Percentiles rank a stretch among this genome's conserved stretches.
Evolutionary conservation across 2,797 vertebrate genomes (phyloP).

Genomic region (Ptychobarbus kaznakovi): DNA sequence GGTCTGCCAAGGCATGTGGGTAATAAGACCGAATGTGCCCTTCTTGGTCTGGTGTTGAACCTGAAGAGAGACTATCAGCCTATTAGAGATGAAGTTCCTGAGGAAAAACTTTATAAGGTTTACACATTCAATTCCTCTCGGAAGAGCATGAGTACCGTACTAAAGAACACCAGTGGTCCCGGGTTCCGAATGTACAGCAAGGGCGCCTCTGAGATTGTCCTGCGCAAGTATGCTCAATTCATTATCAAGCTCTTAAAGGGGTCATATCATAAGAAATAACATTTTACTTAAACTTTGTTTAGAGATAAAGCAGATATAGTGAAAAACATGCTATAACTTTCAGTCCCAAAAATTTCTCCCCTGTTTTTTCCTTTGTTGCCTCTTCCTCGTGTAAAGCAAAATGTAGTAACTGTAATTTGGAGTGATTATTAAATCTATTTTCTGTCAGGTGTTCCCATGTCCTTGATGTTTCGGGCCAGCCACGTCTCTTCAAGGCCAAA

Average conservation of each 20-base stretch:
- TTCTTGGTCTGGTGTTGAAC: conserved; percentile 90
- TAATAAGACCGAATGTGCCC: conserved; percentile 95
- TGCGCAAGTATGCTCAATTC: conserved; percentile 86
- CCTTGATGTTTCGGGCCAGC: conserved; percentile 84
- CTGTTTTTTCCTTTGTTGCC: background rate
- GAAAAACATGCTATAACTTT: background rate
- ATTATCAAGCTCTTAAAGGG: background rate
- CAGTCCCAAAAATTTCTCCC: background rate
- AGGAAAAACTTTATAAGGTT: conserved; percentile 95
- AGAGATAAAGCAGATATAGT: background rate
- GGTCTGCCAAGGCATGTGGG: conserved; percentile 94
- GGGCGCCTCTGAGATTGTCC: conserved; percentile 94
- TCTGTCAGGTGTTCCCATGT: conserved; percentile 87
- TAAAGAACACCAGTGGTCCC: conserved; percentile 78
- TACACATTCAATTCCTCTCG: conserved; percentile 98
- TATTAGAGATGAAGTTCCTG: conserved; percentile 89
- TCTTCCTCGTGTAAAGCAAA: background rate
- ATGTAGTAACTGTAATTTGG: background rate
- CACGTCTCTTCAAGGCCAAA: conserved; percentile 84
- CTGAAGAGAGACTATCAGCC: conserved; percentile 95
- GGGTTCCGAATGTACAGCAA: conserved; percentile 98
- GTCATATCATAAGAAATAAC: background rate
- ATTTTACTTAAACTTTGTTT: background rate
- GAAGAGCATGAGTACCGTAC: conserved; percentile 97
- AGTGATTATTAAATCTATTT: conserved; percentile 33